phyloP scores from a whole-genome alignment of 2,888 invertebrate species.

The Copidosoma aretas region DNA sequence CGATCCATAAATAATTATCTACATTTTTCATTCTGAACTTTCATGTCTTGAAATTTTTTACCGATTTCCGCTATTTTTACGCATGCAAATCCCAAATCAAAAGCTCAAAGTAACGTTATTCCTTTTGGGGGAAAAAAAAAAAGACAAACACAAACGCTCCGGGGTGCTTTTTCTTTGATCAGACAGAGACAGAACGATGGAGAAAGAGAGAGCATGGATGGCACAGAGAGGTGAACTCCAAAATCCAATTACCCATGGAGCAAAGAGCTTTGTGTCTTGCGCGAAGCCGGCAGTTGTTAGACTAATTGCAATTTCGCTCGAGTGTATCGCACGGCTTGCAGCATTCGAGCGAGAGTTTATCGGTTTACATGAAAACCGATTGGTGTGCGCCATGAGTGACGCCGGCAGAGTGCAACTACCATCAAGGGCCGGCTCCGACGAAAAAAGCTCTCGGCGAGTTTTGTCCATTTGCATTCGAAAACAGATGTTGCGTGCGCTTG shows the following conservation, averaged over 20 bases:
- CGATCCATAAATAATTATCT: no score
- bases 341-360: constrained; percentile 22
- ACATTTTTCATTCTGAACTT: no score
- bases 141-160: not conserved
- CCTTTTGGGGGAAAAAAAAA: not conserved
- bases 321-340: constrained; percentile 14
- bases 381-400: not conserved
- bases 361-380: constrained; percentile 36
- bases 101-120: no score
- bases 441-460: constrained; percentile 14
- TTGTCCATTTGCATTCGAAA: constrained; percentile 25
- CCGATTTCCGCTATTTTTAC: no score
- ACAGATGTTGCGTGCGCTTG: not conserved
- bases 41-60: no score
- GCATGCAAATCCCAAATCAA: no score
- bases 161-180: not conserved
- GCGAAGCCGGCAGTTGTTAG: constrained; percentile 47
- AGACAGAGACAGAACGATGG: not conserved
- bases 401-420: not conserved
- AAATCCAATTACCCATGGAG: constrained; percentile 37
- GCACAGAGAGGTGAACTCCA: constrained; percentile 23
- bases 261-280: constrained; percentile 43
- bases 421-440: not conserved
- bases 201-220: not conserved
- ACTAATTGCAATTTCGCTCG: constrained; percentile 49